A percentile compares a stretch with the other conserved stretches of the same genome.
Conservation (phyloP, 2,113 vertebrate genomes). For the Sula dactylatra region DNA sequence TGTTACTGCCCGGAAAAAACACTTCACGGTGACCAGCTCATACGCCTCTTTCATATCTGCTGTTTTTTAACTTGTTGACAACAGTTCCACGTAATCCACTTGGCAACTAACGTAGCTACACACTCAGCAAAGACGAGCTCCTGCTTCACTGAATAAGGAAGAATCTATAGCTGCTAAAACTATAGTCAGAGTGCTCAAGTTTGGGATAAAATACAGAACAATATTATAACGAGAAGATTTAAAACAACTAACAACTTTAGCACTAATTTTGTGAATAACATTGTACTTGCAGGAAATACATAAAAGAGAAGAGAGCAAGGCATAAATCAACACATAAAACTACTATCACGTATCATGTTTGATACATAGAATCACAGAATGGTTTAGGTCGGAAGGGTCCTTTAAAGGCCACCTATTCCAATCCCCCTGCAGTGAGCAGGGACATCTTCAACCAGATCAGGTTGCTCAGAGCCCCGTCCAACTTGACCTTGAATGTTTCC, state of each 20-base stretch:
- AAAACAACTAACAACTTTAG: background rate
- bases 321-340: rapidly evolving
- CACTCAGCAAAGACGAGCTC: background rate
- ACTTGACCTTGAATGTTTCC: too few relatives aligned
- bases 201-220: background rate
- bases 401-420: too few relatives aligned
- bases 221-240: background rate
- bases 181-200: background rate
- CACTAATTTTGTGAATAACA: background rate
- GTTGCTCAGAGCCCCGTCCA: too few relatives aligned
- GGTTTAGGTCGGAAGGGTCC: too few relatives aligned
- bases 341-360: rapidly evolving
- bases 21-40: background rate
- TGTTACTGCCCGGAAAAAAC: background rate
- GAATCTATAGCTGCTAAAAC: background rate
- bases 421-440: too few relatives aligned
- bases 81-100: background rate
- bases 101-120: background rate
- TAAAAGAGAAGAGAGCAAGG: background rate
- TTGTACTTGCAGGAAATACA: background rate
- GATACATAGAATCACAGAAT: too few relatives aligned
- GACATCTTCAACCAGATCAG: too few relatives aligned
- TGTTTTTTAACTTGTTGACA: background rate
- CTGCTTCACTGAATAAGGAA: background rate
- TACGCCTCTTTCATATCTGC: background rate